These are phyloP conservation scores for Pavo muticus DNA, from an alignment of 2,113 vertebrate genomes.

Conservation along the genomic window DNA sequence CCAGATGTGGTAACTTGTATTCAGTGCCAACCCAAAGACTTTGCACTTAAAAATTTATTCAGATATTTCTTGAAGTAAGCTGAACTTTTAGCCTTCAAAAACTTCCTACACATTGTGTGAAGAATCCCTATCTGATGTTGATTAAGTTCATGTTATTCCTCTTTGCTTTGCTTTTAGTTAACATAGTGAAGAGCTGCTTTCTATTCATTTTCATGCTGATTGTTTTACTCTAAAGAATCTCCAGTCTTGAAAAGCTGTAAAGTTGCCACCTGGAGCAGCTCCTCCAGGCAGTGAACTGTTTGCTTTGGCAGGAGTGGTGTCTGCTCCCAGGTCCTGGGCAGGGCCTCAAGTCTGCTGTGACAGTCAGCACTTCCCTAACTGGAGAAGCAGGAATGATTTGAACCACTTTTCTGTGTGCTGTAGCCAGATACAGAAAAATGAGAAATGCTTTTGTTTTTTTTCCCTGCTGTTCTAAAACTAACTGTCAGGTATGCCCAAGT, in stretches of 20 bases:
- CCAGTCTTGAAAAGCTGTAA: not conserved
- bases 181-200: not conserved
- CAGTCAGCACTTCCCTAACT: fast-evolving
- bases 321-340: not conserved
- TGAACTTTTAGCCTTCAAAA: not conserved
- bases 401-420: not conserved
- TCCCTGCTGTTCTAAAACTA: not conserved
- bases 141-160: not conserved
- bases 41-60: not conserved
- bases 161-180: not conserved
- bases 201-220: not conserved
- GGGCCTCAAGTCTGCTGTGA: not conserved
- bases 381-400: not conserved
- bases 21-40: not conserved
- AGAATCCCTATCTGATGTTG: not conserved
- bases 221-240: not conserved
- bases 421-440: not conserved
- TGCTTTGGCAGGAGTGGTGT: not conserved
- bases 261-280: not conserved
- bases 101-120: not conserved
- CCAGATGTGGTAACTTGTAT: not conserved
- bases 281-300: not conserved
- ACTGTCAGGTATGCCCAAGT: not conserved
- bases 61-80: not conserved
- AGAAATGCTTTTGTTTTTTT: not conserved